Base-by-base conservation (phyloP, 92 coral and sea anemone species). In the Porites rus region DNA sequence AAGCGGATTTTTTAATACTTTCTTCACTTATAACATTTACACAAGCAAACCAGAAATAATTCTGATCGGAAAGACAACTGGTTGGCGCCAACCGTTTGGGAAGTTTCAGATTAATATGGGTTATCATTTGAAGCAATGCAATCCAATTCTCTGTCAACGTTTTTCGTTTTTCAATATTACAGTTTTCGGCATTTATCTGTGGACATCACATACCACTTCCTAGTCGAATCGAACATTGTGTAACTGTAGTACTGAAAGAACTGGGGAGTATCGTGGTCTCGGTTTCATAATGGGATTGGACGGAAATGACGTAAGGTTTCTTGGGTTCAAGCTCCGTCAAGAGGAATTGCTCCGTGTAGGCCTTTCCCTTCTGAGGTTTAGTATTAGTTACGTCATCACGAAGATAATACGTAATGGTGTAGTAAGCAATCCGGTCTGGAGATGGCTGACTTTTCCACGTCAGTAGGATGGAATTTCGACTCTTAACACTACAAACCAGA, bases 381-480 rank as follows among this genome's bases (percentile, higher is more conserved):
- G 83, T 84, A 77, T 81, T 38, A 38, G 46, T 88, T 7, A 72
- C 54, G 84, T 84, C 88, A 22, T 84, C 86, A 46, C 75, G 77
- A 43, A 83, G 66, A 31, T 87, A 71, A 60, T 92, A 94, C 60
- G 74, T 76, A 25, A 94, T 87, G 10, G 78, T 75, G 73, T 94
- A 94, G 38, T 74, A 86, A 18, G 93, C 86, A 20, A 81, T 81
- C 60, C 74, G 75, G 63, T 63, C 87, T 19, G 87, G 51, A 20
- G 84, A 72, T 25, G 76, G 51, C 17, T 77, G 74, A 56, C 65
- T 86, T 56, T 94, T 82, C 98, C 98, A 94, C 7, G 94, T 80
- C 10, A 94, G 77, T 13, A 77, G 74, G 28, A 94, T 82, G 24
- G 93, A 87, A 13, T 60, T 38, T 38, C 46, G 46, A 38, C 5